Percentiles rank a stretch among this genome's conserved stretches.
Conservation (phyloP, 2,113 vertebrate genomes). For the Etheostoma cragini region DNA sequence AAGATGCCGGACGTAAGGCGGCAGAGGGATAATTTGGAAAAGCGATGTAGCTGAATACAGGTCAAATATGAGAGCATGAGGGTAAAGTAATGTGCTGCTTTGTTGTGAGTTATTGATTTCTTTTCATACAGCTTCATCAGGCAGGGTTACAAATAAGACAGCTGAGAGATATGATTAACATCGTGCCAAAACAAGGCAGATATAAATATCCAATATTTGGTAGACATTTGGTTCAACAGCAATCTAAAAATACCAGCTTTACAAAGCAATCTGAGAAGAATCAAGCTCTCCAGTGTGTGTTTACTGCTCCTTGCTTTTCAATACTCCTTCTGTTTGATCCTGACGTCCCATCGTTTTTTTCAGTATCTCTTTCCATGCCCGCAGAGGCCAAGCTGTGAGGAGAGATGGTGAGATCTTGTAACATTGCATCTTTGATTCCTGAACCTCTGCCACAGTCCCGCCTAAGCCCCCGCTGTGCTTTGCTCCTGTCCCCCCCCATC, state of each 20-base stretch:
- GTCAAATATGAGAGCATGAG: neutral
- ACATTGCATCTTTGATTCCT: constrained; percentile 69
- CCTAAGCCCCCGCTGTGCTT: constrained; percentile 50
- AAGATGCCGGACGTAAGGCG: neutral
- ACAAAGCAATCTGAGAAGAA: constrained; percentile 14
- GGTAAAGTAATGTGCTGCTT: neutral
- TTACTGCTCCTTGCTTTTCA: constrained; percentile 30
- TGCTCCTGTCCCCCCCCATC: constrained; percentile 54
- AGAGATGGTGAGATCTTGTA: constrained; percentile 60
- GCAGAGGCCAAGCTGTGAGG: constrained; percentile 31
- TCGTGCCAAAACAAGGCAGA: neutral
- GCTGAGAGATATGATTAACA: neutral
- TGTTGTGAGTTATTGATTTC: constrained; percentile 9
- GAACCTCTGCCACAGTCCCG: constrained; percentile 66
- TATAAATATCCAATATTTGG: constrained; percentile 1
- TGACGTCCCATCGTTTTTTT: constrained; percentile 53
- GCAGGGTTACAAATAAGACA: neutral
- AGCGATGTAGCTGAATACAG: neutral
- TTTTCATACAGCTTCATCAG: neutral
- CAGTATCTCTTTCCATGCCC: constrained; percentile 23
- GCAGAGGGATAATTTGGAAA: neutral
- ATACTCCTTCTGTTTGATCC: constrained; percentile 13
- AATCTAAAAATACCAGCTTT: constrained; percentile 25
- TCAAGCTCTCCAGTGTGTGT: constrained; percentile 13
- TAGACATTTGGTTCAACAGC: constrained; percentile 4